Evolutionary conservation across 2,797 vertebrate genomes (phyloP), one percentile per base, ranked within the genome.

Genomic region (Darevskia nairensis): DNA sequence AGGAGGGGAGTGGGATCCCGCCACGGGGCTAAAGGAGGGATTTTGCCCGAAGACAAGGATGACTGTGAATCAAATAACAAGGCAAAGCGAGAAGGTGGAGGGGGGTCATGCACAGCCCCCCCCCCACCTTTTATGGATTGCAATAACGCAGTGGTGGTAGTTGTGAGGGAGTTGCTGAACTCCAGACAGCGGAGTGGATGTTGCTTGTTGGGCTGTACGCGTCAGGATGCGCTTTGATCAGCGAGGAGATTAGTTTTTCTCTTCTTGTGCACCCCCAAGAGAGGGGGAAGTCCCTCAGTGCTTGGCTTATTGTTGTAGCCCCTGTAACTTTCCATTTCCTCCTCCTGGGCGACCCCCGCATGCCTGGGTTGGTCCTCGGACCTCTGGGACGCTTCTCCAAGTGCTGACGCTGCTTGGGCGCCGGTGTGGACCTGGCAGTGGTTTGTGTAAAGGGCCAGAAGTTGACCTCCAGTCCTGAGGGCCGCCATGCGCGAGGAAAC

Each of bases 301-400:
- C 87, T 86, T 0, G 92, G 91, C 88, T 39, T 32, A 32, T 35
- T 35, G 13, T 4, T 35, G 61, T 79, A 92, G 89, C 91, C 93
- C 90, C 90, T 29, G 89, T 92, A 89, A 92, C 93, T 94, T 92
- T 93, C 94, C 94, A 92, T 91, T 91, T 89, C 85, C 90, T 90
- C 68, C 92, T 90, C 64, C 92, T 90, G 93, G 90, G 90, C 92
- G 92, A 89, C 90, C 92, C 87, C 72, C 32, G 82, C 2, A 29
- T 5, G 74, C 84, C 64, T 76, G 0, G 27, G n/a, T 89, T 78
- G 83, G 77, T 4, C 10, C 27, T 17, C 35, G 13, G 46, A 35
- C 8, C 76, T 32, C 25, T 41, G 8, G 32, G 7, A 27, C 27
- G 41, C 87, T n/a, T 15, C 71, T 61, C 17, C 15, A 10, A 9